Evolutionary conservation across 2,888 invertebrate genomes (phyloP), one percentile per base, ranked within the genome.

Genomic region (Platyscelio sp.): DNA sequence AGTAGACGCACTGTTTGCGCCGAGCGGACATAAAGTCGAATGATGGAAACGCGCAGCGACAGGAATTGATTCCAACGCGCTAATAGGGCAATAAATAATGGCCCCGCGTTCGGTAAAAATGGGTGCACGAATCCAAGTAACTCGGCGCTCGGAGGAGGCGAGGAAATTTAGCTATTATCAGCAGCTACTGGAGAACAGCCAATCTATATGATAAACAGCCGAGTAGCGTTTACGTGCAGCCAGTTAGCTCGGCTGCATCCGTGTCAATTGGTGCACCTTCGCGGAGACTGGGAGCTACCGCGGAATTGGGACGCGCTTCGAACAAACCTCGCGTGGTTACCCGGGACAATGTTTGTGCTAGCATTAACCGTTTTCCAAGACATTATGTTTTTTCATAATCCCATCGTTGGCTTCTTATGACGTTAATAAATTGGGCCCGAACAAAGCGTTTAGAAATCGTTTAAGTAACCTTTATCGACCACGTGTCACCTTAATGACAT

Each of bases 141-240:
- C 24, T 9, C 15, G 7, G 27, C 15, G 40, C 67, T 26, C 51
- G 29, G 22, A 58, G 58, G 54, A 54, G 38, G 26, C 18, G n/a
- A 61, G 63, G 18, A 63, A 56, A 79, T 65, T 72, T 24, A 71
- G 72, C 58, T 22, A 70, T 61, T 78, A 78, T 70, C 70, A 63
- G 51, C 54, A 71, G 71, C 78, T 78, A 75, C 78, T 75, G 75
- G 75, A 78, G 49, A 60, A 86, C 82, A 89, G 90, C 91, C 92
- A 92, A 92, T 92, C 92, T 92, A 92, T 92, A 92, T 92, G 92
- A 92, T 92, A 92, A 92, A 92, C 91, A 91, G 92, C 83, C 90
- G 87, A 89, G 90, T 91, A 91, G 86, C 27, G 43, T 72, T 56
- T 87, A 86, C 46, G 54, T 63, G 26, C 11, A 63, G 68, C 67